Base-by-base conservation (phyloP, 2,797 vertebrate species). In the Sebastes jordani region DNA sequence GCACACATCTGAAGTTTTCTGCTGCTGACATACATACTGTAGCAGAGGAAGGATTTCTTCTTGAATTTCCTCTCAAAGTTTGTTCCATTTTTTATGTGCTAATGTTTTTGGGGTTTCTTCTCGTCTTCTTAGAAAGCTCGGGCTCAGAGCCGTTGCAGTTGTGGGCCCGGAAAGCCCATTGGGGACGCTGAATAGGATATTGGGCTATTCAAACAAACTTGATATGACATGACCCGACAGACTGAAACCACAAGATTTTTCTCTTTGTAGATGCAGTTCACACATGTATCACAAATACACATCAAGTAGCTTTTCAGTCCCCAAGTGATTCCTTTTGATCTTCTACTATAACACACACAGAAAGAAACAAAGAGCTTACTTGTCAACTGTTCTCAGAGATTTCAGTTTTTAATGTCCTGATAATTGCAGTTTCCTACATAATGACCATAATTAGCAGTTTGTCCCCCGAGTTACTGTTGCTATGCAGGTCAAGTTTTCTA, bases 171-270 rank as follows among this genome's bases (percentile, higher is more conserved):
- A 80, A 72, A 85, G 38, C 60, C 69, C 58, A 34, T 22, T 32
- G 79, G 82, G 80, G 82, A 76, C 67, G 20, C 52, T 46, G 66
- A 86, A 78, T 74, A 36, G 55, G 69, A 85, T 71, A 64, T 55
- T 11, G 25, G 66, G 9, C 52, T 52, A 20, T 11, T 63, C 59
- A 85, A 86, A 89, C 59, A 86, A 81, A 80, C 69, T 49, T 76
- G 74, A 81, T 69, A 34, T 74, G 77, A 80, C 74, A 36, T 76
- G 74, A 83, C 62, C 63, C 72, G 76, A 80, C 78, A 78, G 67
- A 78, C 38, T 73, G 71, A 86, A 88, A 78, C 67, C 71, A 64
- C 29, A 16, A 34, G 32, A 63, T 70, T 71, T 58, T 59, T 71
- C 25, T 70, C 54, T 82, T 76, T 80, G 64, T 67, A 68, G 72